Base-by-base conservation (phyloP, 2,888 invertebrate genomes). In the Molanna angustata region DNA sequence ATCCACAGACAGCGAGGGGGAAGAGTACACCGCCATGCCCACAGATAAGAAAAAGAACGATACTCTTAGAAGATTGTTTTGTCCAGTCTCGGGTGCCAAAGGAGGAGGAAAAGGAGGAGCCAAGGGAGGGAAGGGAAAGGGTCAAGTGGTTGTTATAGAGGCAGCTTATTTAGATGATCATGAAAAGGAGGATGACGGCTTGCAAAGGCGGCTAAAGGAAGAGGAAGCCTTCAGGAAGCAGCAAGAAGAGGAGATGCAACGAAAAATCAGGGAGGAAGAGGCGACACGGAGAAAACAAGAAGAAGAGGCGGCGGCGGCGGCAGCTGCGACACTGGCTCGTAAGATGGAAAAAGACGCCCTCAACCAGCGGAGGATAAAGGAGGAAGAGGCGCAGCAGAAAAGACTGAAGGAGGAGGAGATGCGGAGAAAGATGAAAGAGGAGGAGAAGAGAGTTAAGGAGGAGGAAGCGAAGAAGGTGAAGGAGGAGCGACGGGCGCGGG, bases 141-240 rank as follows among this genome's bases (percentile, higher is more conserved):
- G 83, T 2, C 86, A 86, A 60, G 87, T 87, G 46, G 83, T 87
- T 47, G 82, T 87, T 49, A 83, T 86, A 54, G 87, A 86, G 61
- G 70, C 70, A 1, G n/a, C n/a, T n/a, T n/a, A n/a, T n/a, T n/a
- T n/a, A n/a, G n/a, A n/a, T n/a, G 69, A 73, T 3, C 70, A 71
- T 2, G 73, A 72, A 54, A 73, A 74, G 45, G 74, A 74, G 19
- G 56, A 52, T 11, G 56, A 55, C 33, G 35, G 42, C 13, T 52
- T 49, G 16, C 55, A 54, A 42, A 22, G 52, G 42, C 42, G 64
- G 62, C 55, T 50, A 49, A 51, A 54, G 27, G 70, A 73, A 67
- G 56, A 77, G 67, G 67, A 67, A 78, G 64, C 65, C 74, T 64
- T 76, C 64, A 13, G 60, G 50, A 37, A 61, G 61, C 18, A 60